Conservation (phyloP, 1,140 invertebrate species). For the Drosophila pseudoobscura region DNA sequence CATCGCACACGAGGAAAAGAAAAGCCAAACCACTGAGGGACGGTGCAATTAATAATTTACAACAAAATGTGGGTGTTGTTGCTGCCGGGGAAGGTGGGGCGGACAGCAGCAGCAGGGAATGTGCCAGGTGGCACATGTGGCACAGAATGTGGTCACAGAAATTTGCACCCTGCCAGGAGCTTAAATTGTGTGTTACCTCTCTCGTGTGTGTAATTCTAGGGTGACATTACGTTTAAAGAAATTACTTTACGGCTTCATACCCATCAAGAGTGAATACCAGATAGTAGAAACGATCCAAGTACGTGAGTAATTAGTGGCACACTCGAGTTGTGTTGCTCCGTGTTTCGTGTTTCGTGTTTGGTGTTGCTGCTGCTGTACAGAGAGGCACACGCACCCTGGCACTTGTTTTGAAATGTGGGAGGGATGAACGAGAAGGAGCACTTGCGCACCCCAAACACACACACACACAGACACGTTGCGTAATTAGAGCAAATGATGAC, state of each 20-base stretch:
- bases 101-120: no score
- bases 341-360: conserved; percentile 5
- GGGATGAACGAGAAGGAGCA: neutral
- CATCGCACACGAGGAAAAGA: neutral
- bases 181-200: conserved; percentile 42
- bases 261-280: conserved; percentile 76
- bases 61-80: conserved; percentile 13
- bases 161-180: conserved; percentile 5
- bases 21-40: neutral
- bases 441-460: conserved; percentile 13
- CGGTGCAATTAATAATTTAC: conserved; percentile 51
- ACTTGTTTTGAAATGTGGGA: neutral
- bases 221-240: conserved; percentile 76
- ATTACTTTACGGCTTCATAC: conserved; percentile 79
- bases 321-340: no score
- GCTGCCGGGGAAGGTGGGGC: neutral
- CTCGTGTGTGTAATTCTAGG: conserved; percentile 76
- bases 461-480: conserved; percentile 17
- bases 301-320: conserved; percentile 67
- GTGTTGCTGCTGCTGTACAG: conserved; percentile 46
- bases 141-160: conserved; percentile 1
- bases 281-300: conserved; percentile 78
- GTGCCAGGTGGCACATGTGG: neutral
- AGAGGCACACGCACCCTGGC: conserved; percentile 29
- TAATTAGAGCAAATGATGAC: conserved; percentile 25